Evolutionary conservation across 2,113 vertebrate species (phyloP).

Genomic region (Thymallus thymallus): DNA sequence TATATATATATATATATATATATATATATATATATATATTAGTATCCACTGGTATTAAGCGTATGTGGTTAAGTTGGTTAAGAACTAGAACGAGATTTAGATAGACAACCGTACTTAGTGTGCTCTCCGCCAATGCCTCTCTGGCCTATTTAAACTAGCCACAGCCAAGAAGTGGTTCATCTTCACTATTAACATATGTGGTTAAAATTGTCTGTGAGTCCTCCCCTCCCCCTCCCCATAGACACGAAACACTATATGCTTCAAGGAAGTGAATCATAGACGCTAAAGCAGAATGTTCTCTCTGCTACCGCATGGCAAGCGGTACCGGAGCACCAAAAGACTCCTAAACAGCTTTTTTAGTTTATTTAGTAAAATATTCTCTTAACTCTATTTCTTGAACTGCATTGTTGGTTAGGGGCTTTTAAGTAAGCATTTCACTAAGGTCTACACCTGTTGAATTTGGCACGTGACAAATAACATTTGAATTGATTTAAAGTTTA

Average conservation of each 20-base stretch:
- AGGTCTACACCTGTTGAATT: no score
- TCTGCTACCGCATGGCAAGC: no score
- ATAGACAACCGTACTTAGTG: slow-evolving; percentile 47
- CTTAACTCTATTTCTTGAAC: no score
- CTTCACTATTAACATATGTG: slow-evolving; percentile 25
- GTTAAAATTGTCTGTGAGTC: slow-evolving; percentile 51
- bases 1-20: no score
- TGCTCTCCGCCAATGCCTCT: slow-evolving; percentile 34
- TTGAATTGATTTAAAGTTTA: neutral
- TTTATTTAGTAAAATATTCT: no score
- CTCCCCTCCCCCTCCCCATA: neutral
- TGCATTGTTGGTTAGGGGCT: no score
- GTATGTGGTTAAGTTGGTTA: slow-evolving; percentile 36
- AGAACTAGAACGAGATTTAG: slow-evolving; percentile 56
- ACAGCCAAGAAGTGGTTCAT: slow-evolving; percentile 37
- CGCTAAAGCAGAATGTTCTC: neutral
- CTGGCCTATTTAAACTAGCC: slow-evolving; percentile 61
- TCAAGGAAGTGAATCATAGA: slow-evolving; percentile 18
- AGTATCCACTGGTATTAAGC: no score
- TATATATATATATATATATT: no score
- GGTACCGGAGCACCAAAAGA: no score
- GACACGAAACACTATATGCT: slow-evolving; percentile 10
- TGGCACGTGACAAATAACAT: no score
- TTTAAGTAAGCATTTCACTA: no score
- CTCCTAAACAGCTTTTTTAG: no score